These are phyloP conservation scores for Coreius guichenoti DNA, from an alignment of 2,797 vertebrate species.

Conservation along the genomic window DNA sequence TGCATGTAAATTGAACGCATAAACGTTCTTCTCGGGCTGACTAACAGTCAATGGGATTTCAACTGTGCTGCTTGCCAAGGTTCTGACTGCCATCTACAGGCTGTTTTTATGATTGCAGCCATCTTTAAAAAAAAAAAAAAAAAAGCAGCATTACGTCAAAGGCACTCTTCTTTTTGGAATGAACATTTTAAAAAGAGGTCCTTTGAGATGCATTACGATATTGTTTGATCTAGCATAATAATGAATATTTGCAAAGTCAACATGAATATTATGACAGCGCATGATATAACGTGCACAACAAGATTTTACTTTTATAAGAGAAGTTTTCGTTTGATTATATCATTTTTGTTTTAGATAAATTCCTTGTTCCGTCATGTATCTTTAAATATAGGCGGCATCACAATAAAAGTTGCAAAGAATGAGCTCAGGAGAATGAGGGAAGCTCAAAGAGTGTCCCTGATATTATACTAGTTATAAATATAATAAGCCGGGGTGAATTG, in stretches of 20 bases:
- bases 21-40: slow-evolving; percentile 66
- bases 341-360: background rate
- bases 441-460: slow-evolving; percentile 38
- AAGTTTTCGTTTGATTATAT: background rate
- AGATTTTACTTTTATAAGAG: background rate
- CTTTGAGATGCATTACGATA: slow-evolving; percentile 35
- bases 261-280: background rate
- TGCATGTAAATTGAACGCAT: slow-evolving; percentile 22
- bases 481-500: slow-evolving; percentile 51
- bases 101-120: slow-evolving; percentile 55
- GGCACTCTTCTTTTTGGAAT: slow-evolving; percentile 71
- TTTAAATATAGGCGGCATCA: background rate
- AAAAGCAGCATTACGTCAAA: slow-evolving; percentile 52
- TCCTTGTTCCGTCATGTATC: background rate
- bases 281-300: background rate
- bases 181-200: slow-evolving; percentile 44
- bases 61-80: slow-evolving; percentile 65
- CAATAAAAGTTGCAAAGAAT: slow-evolving; percentile 33
- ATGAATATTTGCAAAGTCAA: background rate
- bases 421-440: slow-evolving; percentile 6
- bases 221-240: background rate
- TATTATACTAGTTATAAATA: slow-evolving; percentile 51
- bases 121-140: background rate
- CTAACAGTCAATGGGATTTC: slow-evolving; percentile 59
- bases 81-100: slow-evolving; percentile 87